Base-by-base conservation (phyloP, 1,140 invertebrate genomes). In the Marisa cornuarietis region DNA sequence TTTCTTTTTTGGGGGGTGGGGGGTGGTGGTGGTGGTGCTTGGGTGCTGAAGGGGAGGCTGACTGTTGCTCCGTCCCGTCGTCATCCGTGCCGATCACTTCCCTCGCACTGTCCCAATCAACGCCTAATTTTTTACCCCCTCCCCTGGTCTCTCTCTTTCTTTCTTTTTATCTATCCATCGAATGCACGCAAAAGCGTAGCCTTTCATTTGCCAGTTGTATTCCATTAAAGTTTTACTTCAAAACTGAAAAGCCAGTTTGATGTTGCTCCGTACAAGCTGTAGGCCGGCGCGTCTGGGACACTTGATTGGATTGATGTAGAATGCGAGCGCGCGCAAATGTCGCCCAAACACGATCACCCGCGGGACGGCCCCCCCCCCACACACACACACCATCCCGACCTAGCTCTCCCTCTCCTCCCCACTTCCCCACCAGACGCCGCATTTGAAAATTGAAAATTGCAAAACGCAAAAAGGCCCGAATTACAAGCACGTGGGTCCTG, bases 381-480 rank as follows among this genome's bases (percentile, higher is more conserved):
- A n/a, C n/a, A n/a, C n/a, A n/a, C n/a, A 42, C 31, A 6, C 31
- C 31, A 42, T 42, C 31, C 31, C 31, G 6, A 2, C 31, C 31
- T 6, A 42, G 0, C 31, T 6, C 31, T 42, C 31, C 31, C 6
- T 6, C 31, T 42, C 31, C 31, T 42, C 31, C 31, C 31, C n/a
- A 4, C 31, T 42, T 42, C 31, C 31, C 31, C 31, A 42, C 31
- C 65, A 68, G 65, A 31, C 65, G 26, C n/a, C 65, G 65, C 65
- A 68, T 68, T 68, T 68, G 65, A 68, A 68, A 68, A 68, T 68
- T 68, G 65, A 68, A 68, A 68, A 68, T 68, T 68, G 65, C 65
- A 68, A 68, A 31, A 24, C 65, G 26, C 65, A 68, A 68, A 68
- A 68, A 68, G 26, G 65, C n/a, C 65, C 22, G 65, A 68, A 68